A percentile compares a stretch with the other conserved stretches of the same genome.
phyloP scores from a whole-genome alignment of 1,140 invertebrate species.

The Drosophila malerkotliana region DNA sequence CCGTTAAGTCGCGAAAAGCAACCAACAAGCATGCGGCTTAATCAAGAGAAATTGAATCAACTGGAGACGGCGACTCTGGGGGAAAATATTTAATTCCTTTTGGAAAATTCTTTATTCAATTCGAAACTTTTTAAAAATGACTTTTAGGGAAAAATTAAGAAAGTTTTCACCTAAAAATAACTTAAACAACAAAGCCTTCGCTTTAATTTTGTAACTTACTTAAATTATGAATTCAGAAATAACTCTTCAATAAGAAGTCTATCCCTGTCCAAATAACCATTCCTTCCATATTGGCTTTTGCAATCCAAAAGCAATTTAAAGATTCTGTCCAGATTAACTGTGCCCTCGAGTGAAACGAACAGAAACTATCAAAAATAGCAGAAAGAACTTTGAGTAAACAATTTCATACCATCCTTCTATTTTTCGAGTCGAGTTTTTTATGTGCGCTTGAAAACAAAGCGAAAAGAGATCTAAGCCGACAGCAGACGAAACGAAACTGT shows the following conservation, averaged over 20 bases:
- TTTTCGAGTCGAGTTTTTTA: background rate
- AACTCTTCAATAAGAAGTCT: no score
- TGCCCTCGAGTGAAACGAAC: background rate
- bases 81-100: conserved; percentile 4
- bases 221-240: no score
- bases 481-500: conserved; percentile 50
- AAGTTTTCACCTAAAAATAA: no score
- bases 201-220: no score
- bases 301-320: conserved; percentile 3
- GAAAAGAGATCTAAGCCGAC: conserved; percentile 40
- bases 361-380: conserved; percentile 14
- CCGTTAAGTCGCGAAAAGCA: conserved; percentile 41
- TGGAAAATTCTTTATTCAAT: conserved; percentile 11
- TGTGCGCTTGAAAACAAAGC: conserved; percentile 41
- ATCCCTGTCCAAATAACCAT: no score
- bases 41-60: conserved; percentile 60
- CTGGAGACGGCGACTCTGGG: background rate
- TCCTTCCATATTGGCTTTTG: background rate
- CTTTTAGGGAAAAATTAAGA: background rate
- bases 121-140: background rate
- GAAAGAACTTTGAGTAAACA: conserved; percentile 37
- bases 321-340: conserved; percentile 35
- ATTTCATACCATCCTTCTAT: conserved; percentile 31
- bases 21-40: conserved; percentile 35
- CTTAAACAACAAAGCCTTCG: no score